Base-by-base conservation (phyloP, 2,888 invertebrate genomes). In the Fragum fragum region DNA sequence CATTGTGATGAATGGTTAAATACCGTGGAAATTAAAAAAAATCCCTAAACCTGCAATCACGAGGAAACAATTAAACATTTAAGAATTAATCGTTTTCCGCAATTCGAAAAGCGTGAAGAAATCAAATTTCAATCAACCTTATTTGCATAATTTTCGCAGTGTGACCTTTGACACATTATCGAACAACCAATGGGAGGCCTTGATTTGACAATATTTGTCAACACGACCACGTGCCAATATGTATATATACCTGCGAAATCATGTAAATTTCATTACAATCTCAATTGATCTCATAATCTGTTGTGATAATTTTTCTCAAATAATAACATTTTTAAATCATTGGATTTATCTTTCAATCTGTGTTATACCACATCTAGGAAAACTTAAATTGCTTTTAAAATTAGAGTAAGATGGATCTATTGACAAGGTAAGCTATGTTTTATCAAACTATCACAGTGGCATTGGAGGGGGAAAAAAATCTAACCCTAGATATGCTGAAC, bases 1-100 rank as follows among this genome's bases (percentile, higher is more conserved):
- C n/a, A n/a, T n/a, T n/a, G n/a, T n/a, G n/a, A n/a, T n/a, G n/a
- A n/a, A n/a, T n/a, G n/a, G n/a, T n/a, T n/a, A n/a, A n/a, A n/a
- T n/a, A n/a, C n/a, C n/a, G n/a, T n/a, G n/a, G n/a, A n/a, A n/a
- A n/a, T n/a, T n/a, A n/a, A n/a, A n/a, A n/a, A n/a, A n/a, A n/a
- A n/a, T n/a, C n/a, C n/a, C n/a, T n/a, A n/a, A n/a, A n/a, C n/a
- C n/a, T n/a, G n/a, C 61, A 36, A 63, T 63, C 63, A 32, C 32
- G 36, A n/a, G 63, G 63, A 63, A 63, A 63, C 63, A 63, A 63
- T 63, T 63, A 63, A 63, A 36, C 36, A 21, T 63, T 63, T 63
- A 32, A 63, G 36, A 63, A 29, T n/a, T 36, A 66, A 66, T 66
- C 29, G 39, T 18, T 42, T 66, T 42, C 66, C 66, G 42, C 11